These are phyloP conservation scores for Arctia plantaginis DNA, from an alignment of 2,888 invertebrate species.

Conservation along the genomic window DNA sequence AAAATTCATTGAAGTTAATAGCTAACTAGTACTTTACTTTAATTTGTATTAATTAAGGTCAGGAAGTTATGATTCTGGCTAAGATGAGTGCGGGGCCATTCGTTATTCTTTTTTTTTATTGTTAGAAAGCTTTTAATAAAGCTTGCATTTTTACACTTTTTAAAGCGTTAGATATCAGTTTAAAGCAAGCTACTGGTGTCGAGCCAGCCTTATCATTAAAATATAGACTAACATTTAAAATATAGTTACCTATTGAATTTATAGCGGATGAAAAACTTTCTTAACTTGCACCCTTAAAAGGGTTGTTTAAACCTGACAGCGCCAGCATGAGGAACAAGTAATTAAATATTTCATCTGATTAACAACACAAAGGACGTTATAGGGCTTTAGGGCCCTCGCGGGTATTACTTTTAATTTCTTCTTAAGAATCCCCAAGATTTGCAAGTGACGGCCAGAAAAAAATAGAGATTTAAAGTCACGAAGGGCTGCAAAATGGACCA, in stretches of 20 bases:
- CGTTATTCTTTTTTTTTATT: too few species aligned
- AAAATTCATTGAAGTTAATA: neutral
- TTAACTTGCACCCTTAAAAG: constrained; percentile 51
- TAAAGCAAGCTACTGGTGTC: too few species aligned
- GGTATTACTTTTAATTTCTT: constrained; percentile 83
- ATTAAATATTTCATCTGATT: constrained; percentile 86
- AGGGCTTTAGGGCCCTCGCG: constrained; percentile 68
- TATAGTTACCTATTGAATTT: neutral
- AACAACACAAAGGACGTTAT: constrained; percentile 76
- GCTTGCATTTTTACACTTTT: too few species aligned
- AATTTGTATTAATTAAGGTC: neutral
- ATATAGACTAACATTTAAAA: too few species aligned
- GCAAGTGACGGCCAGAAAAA: constrained; percentile 69
- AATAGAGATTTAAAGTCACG: constrained; percentile 66
- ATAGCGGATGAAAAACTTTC: constrained; percentile 20
- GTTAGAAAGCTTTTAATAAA: too few species aligned
- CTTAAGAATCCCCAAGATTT: constrained; percentile 71
- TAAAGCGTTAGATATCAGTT: too few species aligned
- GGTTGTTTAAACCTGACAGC: constrained; percentile 64
- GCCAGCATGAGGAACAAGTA: constrained; percentile 70
- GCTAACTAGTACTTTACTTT: neutral
- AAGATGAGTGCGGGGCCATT: too few species aligned
- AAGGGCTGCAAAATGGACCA: constrained; percentile 70
- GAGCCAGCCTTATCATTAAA: too few species aligned
- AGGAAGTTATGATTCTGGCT: too few species aligned